Evolutionary conservation across 2,888 invertebrate species (phyloP).

Genomic region (Thecocarcelia acutangulata): DNA sequence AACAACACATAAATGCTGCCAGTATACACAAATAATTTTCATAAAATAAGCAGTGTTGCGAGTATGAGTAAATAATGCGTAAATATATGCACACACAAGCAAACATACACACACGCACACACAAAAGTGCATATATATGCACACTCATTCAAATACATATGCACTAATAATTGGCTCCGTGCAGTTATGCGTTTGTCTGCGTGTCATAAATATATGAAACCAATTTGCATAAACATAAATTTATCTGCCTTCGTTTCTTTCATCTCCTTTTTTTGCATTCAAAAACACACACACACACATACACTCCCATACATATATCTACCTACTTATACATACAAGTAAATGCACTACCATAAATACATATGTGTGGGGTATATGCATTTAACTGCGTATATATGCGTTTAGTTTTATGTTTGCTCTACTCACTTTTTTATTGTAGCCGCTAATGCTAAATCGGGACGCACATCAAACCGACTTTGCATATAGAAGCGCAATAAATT

Average conservation of each 20-base stretch:
- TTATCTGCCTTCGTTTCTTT: conserved; percentile 16
- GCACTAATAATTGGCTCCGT: not conserved
- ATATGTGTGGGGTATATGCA: conserved; percentile 8
- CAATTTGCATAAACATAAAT: conserved; percentile 67
- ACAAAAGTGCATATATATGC: conserved; percentile 3
- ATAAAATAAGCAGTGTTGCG: conserved; percentile 18
- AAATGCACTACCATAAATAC: not conserved
- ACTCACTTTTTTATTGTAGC: conserved; percentile 85
- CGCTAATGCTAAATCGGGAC: conserved; percentile 86
- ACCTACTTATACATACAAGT: not conserved
- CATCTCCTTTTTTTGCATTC: not conserved
- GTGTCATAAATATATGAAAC: conserved; percentile 37
- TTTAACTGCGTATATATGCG: conserved; percentile 19
- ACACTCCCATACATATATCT: too few relatives aligned
- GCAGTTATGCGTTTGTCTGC: not conserved
- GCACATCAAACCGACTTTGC: conserved; percentile 88
- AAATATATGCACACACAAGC: conserved; percentile 3
- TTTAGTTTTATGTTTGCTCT: conserved; percentile 1
- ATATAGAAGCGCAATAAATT: conserved; percentile 89
- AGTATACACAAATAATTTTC: not conserved
- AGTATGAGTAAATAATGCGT: conserved; percentile 34
- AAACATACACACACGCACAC: not conserved
- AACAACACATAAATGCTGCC: not conserved
- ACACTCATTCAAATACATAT: not conserved
- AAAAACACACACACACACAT: not conserved